phyloP scores from a whole-genome alignment of 1,140 invertebrate species.

The Pseudomyrmex pallidus region DNA sequence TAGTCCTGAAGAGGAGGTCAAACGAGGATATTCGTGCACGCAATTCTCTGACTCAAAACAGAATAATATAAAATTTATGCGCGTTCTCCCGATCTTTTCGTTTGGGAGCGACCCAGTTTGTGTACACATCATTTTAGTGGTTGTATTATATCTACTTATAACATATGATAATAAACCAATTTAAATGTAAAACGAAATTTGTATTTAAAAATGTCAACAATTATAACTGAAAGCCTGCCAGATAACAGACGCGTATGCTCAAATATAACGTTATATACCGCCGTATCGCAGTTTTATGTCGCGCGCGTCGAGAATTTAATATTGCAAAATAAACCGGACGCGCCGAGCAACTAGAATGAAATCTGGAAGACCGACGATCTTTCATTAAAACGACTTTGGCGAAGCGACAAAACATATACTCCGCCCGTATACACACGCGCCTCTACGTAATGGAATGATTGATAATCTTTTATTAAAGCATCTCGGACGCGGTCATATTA shows the following conservation, averaged over 20 bases:
- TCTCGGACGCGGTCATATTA: conserved; percentile 14
- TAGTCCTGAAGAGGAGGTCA: neutral
- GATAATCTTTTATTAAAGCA: conserved; percentile 50
- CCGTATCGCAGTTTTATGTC: conserved; percentile 40
- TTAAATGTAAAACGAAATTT: too few relatives aligned
- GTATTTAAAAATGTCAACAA: too few relatives aligned
- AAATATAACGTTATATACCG: too few relatives aligned
- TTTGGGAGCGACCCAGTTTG: neutral
- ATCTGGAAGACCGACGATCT: conserved; percentile 59
- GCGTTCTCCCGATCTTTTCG: neutral
- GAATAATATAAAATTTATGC: neutral
- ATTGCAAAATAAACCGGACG: conserved; percentile 24
- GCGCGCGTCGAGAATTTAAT: conserved; percentile 48
- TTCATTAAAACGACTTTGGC: conserved; percentile 58
- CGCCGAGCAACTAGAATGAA: neutral
- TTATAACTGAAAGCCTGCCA: too few relatives aligned
- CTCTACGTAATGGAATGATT: conserved; percentile 40
- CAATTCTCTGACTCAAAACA: neutral
- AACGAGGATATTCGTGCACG: neutral
- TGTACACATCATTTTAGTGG: too few relatives aligned
- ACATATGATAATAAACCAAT: too few relatives aligned
- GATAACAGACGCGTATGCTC: too few relatives aligned
- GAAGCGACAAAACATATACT: conserved; percentile 32
- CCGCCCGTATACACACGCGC: conserved; percentile 2
- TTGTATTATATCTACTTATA: too few relatives aligned